Base-by-base conservation (phyloP, 2,888 invertebrate species). In the Monoplex corrugatus region DNA sequence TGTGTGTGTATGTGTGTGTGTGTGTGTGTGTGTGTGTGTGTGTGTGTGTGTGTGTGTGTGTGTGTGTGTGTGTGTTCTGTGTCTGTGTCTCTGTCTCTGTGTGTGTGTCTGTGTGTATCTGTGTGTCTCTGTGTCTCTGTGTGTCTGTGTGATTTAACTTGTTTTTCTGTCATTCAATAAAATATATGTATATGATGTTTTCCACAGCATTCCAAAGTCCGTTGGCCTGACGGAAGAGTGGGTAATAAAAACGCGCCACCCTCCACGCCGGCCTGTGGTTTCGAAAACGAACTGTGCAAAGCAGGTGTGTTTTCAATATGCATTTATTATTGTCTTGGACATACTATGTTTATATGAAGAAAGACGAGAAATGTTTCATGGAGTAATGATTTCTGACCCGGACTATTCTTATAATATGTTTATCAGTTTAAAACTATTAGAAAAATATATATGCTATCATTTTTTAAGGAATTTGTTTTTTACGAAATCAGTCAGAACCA, bases 261-360 rank as follows among this genome's bases (percentile, higher is more conserved):
- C 23, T 98, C 98, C 3, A 98, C 98, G 93, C 99, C 98, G 1
- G 97, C 97, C 44, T 99, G 99, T 96, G 99, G 99, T 13, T 99
- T 98, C 96, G 97, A 97, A 85, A 98, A 98, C 89, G 98, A 98
- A 96, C 98, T 98, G 96, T 99, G 99, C 87, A 86, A 50, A 28
- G 32, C 38, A 86, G 86, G 86, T 86, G 68, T 16, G 86, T 57
- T 44, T 44, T 45, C 82, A 45, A 32, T 82, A 45, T 3, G n/a
- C n/a, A n/a, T n/a, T n/a, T n/a, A n/a, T n/a, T n/a, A n/a, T n/a
- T n/a, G n/a, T n/a, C n/a, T n/a, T n/a, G n/a, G n/a, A n/a, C n/a
- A n/a, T n/a, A n/a, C n/a, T n/a, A n/a, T n/a, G n/a, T n/a, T n/a
- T n/a, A n/a, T n/a, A n/a, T n/a, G n/a, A n/a, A n/a, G n/a, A n/a